These are phyloP conservation scores for Phortica magna DNA, from an alignment of 2,888 invertebrate species.

Conservation along the genomic window DNA sequence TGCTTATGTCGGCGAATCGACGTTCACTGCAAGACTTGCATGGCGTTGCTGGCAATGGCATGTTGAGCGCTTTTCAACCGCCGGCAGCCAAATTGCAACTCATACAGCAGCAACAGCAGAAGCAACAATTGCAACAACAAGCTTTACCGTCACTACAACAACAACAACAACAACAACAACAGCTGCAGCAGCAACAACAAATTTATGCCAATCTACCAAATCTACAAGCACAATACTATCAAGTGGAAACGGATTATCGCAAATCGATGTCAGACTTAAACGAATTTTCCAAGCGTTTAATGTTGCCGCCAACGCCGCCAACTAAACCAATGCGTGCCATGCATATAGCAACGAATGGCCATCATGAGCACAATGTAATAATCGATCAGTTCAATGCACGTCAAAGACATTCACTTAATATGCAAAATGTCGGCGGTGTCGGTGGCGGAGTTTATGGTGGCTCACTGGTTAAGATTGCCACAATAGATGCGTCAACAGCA, in stretches of 20 bases:
- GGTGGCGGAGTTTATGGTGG: conserved; percentile 59
- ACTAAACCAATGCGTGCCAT: conserved; percentile 80
- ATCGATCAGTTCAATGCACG: conserved; percentile 57
- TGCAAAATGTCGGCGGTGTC: conserved; percentile 37
- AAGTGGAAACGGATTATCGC: conserved; percentile 79
- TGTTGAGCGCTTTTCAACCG: conserved; percentile 55
- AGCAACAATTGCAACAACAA: conserved; percentile 51
- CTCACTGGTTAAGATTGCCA: conserved; percentile 73
- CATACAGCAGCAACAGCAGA: conserved; percentile 52
- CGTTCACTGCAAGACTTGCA: conserved; percentile 84
- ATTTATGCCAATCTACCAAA: conserved; percentile 70
- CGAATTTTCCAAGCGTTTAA: conserved; percentile 76
- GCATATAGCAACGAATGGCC: conserved; percentile 60
- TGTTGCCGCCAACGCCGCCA: conserved; percentile 79
- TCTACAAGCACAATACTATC: conserved; percentile 68
- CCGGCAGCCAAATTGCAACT: conserved; percentile 55
- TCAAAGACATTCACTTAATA: conserved; percentile 56
- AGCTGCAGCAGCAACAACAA: conserved; percentile 56
- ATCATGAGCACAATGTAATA: conserved; percentile 46
- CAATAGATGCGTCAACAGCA: conserved; percentile 42
- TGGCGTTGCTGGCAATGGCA: conserved; percentile 55
- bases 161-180: conserved; percentile 37
- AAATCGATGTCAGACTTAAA: conserved; percentile 82
- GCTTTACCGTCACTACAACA: conserved; percentile 65
- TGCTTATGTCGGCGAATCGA: conserved; percentile 79